Base-by-base conservation (phyloP, 2,888 invertebrate genomes). In the Stenurella melanura region DNA sequence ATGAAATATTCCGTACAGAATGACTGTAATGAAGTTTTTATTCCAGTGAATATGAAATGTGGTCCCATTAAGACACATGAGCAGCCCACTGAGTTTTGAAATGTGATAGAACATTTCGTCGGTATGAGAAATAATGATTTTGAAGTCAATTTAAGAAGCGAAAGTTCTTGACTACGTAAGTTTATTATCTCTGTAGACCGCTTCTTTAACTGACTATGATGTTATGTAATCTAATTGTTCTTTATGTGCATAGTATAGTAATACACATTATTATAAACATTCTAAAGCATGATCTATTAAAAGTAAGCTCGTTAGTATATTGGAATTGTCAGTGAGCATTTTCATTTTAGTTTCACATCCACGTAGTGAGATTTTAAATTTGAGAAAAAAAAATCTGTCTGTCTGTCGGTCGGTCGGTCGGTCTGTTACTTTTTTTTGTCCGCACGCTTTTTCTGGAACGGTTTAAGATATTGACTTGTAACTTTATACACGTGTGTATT, bases 1-100 rank as follows among this genome's bases (percentile, higher is more conserved):
- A 79, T 82, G 82, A 81, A 84, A 81, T 82, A 81, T 81, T 81
- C 77, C 73, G 79, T 83, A 76, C 80, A 75, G 73, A 78, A 81
- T 80, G 79, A 77, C 76, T 71, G 77, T 82, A 82, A 83, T 81
- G 83, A 83, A 83, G 80, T 81, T 82, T 83, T 83, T 82, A 83
- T 78, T 78, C 74, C 67, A 75, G 76, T 64, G 78, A 78, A 78
- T 81, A 80, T 82, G 78, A 80, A 80, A 79, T 79, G 79, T 78
- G 70, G 77, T 70, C 78, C 80, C 73, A 78, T 80, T 80, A 76
- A 75, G 75, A 63, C 74, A 67, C 73, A 75, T 74, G 73, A 64
- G 17, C 67, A 4, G 69, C 19, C 71, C 34, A 68, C 56, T 77
- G 61, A 7, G 56, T 68, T 68, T 30, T 26, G 56, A 56, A 68